Evolutionary conservation across 92 coral and sea anemone species (phyloP).

Genomic region (Scolanthus callimorphus): DNA sequence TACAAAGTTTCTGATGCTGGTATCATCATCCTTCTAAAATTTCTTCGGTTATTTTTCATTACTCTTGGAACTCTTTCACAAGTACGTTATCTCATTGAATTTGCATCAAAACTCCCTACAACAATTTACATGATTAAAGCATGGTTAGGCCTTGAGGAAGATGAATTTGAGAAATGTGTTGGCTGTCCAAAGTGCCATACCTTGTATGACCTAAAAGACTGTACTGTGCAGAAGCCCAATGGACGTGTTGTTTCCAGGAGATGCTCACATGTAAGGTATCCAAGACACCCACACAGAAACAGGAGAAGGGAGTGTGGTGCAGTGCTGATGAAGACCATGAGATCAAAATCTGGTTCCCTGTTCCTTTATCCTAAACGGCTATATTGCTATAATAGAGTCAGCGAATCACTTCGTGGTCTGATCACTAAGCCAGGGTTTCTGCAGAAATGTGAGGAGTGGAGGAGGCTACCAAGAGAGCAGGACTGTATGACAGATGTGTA

Average conservation of each 20-base stretch:
- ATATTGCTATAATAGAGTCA: constrained; percentile 17
- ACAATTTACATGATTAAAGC: constrained; percentile 14
- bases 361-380: constrained; percentile 4
- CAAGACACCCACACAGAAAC: constrained; percentile 14
- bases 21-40: constrained; percentile 4
- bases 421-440: constrained; percentile 6
- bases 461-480: neutral
- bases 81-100: constrained; percentile 1
- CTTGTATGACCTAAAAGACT: constrained; percentile 4
- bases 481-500: constrained; percentile 5
- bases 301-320: constrained; percentile 23
- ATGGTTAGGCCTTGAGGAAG: constrained; percentile 1
- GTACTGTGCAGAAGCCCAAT: constrained; percentile 2
- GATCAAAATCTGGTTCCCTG: constrained; percentile 13
- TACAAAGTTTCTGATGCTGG: constrained; percentile 19
- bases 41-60: constrained; percentile 1
- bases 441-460: constrained; percentile 13
- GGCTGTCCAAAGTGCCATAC: constrained; percentile 24
- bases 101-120: constrained; percentile 6
- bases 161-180: constrained; percentile 27
- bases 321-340: constrained; percentile 12
- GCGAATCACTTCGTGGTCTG: constrained; percentile 10
- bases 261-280: constrained; percentile 18
- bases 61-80: constrained; percentile 6
- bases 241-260: constrained; percentile 14